Evolutionary conservation across 2,888 invertebrate genomes (phyloP), one percentile per base, ranked within the genome.

Genomic region (Papilio protenor): DNA sequence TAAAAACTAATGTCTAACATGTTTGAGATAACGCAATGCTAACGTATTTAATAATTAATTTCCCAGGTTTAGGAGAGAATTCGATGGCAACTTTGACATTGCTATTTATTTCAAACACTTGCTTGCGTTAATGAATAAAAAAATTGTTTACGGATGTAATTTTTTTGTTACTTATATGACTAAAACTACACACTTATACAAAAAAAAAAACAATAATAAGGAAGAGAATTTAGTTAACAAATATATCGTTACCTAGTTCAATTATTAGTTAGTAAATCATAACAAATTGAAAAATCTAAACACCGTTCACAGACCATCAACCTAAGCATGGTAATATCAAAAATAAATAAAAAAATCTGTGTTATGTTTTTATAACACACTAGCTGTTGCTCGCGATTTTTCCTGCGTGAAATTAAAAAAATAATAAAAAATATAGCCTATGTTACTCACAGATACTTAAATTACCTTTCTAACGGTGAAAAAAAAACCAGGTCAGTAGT

Each of bases 131-230:
- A 27, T 3, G 10, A 57, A 61, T 16, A 23, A 64, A 64, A 64
- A 40, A 64, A 64, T 12, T 64, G 66, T 66, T 66, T 66, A 66
- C 66, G 66, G 66, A 66, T 11, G 16, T 59, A 59, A 33, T 16
- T 6, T 33, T 64, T 64, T 52, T 47, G 10, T 55, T 8, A n/a
- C 8, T 55, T 21, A 55, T 8, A 21, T 18, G 27, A 55, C 27
- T 33, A 70, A 16, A 21, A 49, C 49, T 16, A 47, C 16, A 23
- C 16, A 45, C 12, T 21, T 70, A 47, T 11, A 47, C 40, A 18
- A 71, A 71, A 18, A 52, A 49, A 16, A 71, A 27, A 27, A 27
- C 18, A 71, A 47, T 16, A 74, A 74, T 52, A 33, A 74, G 74
- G 64, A 73, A 73, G 47, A 21, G 18, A 73, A 23, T 61, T 61